Percentiles rank a stretch among this genome's conserved stretches.
Conservation (phyloP, 2,888 invertebrate genomes). For the Antitype chi region DNA sequence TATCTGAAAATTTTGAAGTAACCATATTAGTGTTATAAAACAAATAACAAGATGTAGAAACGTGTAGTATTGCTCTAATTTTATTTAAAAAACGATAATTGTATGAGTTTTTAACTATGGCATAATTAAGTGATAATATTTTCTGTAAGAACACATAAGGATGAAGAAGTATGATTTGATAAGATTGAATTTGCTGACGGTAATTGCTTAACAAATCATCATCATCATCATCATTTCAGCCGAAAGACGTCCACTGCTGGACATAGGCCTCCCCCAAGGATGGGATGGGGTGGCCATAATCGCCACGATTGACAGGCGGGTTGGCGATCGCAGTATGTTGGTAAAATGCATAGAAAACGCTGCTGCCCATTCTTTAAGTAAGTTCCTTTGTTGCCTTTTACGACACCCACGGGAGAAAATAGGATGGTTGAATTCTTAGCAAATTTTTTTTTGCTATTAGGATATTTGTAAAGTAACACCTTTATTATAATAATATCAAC, state of each 20-base stretch:
- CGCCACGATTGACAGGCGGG: no score
- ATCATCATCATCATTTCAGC: no score
- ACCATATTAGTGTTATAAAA: neutral
- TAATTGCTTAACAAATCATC: neutral
- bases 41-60: neutral
- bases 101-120: neutral
- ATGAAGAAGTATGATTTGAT: neutral
- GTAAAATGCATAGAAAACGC: no score
- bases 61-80: neutral
- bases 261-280: no score
- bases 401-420: no score
- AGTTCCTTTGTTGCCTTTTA: no score
- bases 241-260: no score
- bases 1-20: slow-evolving; percentile 65
- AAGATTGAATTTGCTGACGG: neutral
- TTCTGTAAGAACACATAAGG: neutral
- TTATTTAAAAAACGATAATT: neutral
- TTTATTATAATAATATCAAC: neutral
- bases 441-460: neutral
- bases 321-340: no score
- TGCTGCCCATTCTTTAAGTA: no score
- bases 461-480: neutral
- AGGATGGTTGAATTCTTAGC: no score
- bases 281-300: no score
- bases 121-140: neutral